phyloP scores from a whole-genome alignment of 2,888 invertebrate species.

The Caenorhabditis sinica region DNA sequence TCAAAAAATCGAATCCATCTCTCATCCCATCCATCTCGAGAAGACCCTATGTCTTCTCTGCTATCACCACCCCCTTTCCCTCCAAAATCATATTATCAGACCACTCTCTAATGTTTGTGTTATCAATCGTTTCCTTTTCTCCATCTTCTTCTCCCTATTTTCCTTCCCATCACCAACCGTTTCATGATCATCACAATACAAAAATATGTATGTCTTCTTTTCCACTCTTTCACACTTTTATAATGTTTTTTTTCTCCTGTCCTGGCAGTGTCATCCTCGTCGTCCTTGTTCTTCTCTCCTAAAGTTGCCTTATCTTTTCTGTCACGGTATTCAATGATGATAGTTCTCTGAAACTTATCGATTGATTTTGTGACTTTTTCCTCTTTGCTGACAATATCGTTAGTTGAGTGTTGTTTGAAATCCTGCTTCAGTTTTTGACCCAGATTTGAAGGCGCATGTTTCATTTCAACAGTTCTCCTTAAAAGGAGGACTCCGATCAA shows the following conservation, averaged over 20 bases:
- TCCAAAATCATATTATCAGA: constrained; percentile 12
- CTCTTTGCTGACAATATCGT: too few relatives aligned
- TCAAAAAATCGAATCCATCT: neutral
- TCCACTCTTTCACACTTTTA: neutral
- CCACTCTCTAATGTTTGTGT: constrained; percentile 37
- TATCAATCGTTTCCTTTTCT: constrained; percentile 30
- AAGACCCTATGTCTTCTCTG: neutral
- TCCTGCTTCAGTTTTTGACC: too few relatives aligned
- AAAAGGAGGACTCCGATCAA: too few relatives aligned
- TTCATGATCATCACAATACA: constrained; percentile 12
- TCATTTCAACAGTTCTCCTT: too few relatives aligned
- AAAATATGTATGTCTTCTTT: neutral
- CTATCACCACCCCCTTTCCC: neutral
- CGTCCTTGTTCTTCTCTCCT: too few relatives aligned
- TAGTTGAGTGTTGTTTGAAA: too few relatives aligned
- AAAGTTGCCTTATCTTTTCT: too few relatives aligned
- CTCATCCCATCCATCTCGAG: neutral
- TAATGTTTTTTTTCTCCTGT: neutral
- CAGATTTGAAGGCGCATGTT: too few relatives aligned
- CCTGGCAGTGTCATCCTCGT: too few relatives aligned
- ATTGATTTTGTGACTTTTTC: constrained; percentile 8
- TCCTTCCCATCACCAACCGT: constrained; percentile 5
- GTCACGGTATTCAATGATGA: neutral
- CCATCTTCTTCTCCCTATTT: constrained; percentile 22
- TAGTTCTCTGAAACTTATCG: constrained; percentile 15